Evolutionary conservation across 23 tunicate species (phyloP).

Genomic region (Halocynthia roretzi): DNA sequence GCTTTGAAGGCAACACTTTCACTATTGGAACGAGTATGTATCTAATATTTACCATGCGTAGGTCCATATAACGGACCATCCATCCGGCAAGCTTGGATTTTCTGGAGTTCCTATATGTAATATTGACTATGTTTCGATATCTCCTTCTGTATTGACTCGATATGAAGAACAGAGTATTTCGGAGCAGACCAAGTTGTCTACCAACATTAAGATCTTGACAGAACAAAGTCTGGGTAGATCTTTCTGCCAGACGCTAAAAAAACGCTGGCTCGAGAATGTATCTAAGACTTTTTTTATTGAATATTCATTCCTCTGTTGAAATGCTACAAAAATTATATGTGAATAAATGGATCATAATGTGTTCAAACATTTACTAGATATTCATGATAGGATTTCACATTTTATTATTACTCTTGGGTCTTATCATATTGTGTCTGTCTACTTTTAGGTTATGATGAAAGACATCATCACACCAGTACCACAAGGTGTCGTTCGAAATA

Average conservation of each 20-base stretch:
- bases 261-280: background rate
- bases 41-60: background rate
- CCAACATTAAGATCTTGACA: too few species aligned
- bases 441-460: conserved; percentile 63
- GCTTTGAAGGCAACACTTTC: conserved; percentile 87
- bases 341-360: too few species aligned
- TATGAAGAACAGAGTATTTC: too few species aligned
- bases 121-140: too few species aligned
- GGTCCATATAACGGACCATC: background rate
- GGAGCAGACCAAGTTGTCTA: too few species aligned
- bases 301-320: too few species aligned
- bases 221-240: too few species aligned
- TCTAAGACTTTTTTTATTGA: background rate
- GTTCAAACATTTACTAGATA: background rate
- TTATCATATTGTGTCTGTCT: background rate
- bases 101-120: too few species aligned
- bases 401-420: background rate
- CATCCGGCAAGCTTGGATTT: background rate
- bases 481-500: conserved; percentile 35
- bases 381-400: background rate
- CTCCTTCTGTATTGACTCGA: too few species aligned
- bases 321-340: too few species aligned
- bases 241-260: too few species aligned
- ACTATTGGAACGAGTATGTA: conserved; percentile 78
- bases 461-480: conserved; percentile 54